These are phyloP conservation scores for Siniperca chuatsi DNA, from an alignment of 2,113 vertebrate species.

Conservation along the genomic window DNA sequence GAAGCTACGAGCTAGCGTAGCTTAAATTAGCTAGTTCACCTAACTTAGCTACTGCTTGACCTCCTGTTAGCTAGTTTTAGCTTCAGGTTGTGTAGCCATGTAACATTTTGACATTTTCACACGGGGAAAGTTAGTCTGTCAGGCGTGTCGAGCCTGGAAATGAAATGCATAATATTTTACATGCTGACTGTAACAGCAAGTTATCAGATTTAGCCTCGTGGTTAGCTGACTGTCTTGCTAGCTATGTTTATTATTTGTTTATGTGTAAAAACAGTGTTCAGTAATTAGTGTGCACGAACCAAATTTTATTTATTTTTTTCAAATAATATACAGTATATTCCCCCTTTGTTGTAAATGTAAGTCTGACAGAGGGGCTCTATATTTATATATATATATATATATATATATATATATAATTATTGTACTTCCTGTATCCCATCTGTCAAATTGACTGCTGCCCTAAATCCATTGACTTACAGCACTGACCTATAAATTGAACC, in stretches of 20 bases:
- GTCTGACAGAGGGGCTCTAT: too few species aligned
- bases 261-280: neutral
- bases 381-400: too few species aligned
- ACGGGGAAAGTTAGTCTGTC: too few species aligned
- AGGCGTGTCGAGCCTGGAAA: neutral
- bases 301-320: too few species aligned
- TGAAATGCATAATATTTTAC: too few species aligned
- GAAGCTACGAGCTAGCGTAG: neutral
- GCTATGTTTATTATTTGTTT: neutral
- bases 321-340: too few species aligned
- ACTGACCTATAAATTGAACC: too few species aligned
- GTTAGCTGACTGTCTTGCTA: neutral
- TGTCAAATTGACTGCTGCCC: too few species aligned
- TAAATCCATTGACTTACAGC: too few species aligned
- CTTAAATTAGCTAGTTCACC: neutral
- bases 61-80: slow-evolving; percentile 29
- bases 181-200: neutral
- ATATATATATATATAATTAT: too few species aligned
- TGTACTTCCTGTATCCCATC: too few species aligned
- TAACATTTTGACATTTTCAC: neutral
- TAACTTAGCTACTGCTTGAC: slow-evolving; percentile 16
- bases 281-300: neutral
- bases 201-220: neutral
- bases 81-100: neutral
- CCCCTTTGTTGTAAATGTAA: too few species aligned